Base-by-base conservation (phyloP, 2,888 invertebrate species). In the Leptinotarsa rubiginosa region DNA sequence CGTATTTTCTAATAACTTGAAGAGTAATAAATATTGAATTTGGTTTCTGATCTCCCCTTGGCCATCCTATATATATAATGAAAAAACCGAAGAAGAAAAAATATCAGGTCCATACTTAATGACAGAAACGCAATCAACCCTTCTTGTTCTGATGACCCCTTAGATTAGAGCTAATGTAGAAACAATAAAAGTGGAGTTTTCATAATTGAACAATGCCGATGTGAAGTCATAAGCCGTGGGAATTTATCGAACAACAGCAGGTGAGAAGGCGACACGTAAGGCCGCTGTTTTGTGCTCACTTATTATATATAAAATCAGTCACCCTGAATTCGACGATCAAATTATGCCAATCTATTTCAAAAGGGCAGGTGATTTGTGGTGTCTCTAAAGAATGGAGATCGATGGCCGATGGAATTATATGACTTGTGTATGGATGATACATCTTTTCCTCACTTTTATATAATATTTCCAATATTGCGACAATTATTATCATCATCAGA, bases 181-280 rank as follows among this genome's bases (percentile, higher is more conserved):
- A 78, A 78, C 75, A 78, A 78, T 76, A 78, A 73, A 73, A 73
- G 50, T 56, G 64, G 67, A 70, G 72, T 74, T 73, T 78, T 76
- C 73, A 77, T 77, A 76, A 77, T 77, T 74, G 71, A 72, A 73
- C 75, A 72, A 62, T 75, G 78, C 72, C 73, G 79, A 76, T 78
- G 77, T 79, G 77, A 84, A 85, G 85, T 85, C 85, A 84, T 86
- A 85, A 86, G 83, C 82, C 86, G 86, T 87, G 87, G 83, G 86
- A 87, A 77, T 79, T 81, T 87, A 87, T 87, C 86, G 86, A 87
- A 81, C 86, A 78, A 76, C 74, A 81, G 76, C 86, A 87, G 86
- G 84, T 87, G 87, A 79, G 73, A 75, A 69, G 79, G 83, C 83
- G 85, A 85, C 86, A 85, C 86, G 82, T 83, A 82, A 83, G 80